Conservation (phyloP, 1,140 invertebrate species). For the Ectropis grisescens region DNA sequence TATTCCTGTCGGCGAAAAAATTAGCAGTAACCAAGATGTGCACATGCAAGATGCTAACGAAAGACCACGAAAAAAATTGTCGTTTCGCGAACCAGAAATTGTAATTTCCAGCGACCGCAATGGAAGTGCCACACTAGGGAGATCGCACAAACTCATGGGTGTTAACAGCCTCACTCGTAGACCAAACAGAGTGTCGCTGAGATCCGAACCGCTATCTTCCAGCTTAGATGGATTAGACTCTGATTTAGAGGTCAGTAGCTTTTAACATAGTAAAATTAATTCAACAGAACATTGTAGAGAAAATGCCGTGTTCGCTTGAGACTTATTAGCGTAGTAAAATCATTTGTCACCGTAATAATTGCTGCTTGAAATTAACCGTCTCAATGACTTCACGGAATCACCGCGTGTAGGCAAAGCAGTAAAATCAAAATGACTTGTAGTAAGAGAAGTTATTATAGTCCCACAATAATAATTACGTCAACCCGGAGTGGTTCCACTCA, state of each 20-base stretch:
- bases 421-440: conserved; percentile 16
- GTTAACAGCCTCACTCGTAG: conserved; percentile 45
- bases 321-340: too few species aligned
- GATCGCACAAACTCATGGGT: conserved; percentile 52
- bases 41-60: conserved; percentile 67
- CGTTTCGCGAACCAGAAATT: conserved; percentile 88
- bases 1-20: conserved; percentile 53
- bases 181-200: conserved; percentile 40
- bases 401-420: conserved; percentile 4
- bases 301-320: too few species aligned
- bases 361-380: conserved; percentile 3
- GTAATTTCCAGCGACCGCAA: conserved; percentile 31
- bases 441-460: conserved; percentile 9
- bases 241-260: conserved; percentile 49
- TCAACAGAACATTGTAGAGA: too few species aligned
- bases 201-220: conserved; percentile 25
- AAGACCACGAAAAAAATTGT: conserved; percentile 85
- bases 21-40: conserved; percentile 32
- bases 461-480: too few species aligned
- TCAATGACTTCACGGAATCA: conserved; percentile 8
- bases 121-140: conserved; percentile 34
- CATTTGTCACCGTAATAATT: conserved; percentile 10
- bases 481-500: conserved; percentile 2
- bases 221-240: conserved; percentile 40
- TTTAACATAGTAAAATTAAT: too few species aligned